Evolutionary conservation across 2,888 invertebrate genomes (phyloP), one percentile per base, ranked within the genome.

Genomic region (Chrysolina haemoptera): DNA sequence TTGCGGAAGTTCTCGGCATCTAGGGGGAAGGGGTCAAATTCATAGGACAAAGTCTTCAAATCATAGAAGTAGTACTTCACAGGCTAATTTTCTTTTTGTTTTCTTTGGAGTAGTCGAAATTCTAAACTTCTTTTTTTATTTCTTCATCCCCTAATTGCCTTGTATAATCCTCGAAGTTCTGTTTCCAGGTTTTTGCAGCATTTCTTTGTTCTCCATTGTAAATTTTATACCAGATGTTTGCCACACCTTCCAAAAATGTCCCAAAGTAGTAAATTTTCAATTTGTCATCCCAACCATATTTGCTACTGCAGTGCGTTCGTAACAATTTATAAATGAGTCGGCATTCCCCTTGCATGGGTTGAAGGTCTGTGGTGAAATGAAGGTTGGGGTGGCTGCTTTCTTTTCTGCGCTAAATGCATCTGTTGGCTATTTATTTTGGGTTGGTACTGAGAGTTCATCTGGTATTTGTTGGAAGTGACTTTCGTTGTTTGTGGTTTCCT

Each of bases 361-460:
- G 62, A 71, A 71, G 1, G 50, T 71, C n/a, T 66, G 71, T 18
- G 71, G 71, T 20, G 67, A 67, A 18, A 71, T 66, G 40, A 71
- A 71, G 27, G 55, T 66, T 20, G 71, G 68, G 18, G 35, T 59
- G 1, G 68, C 71, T 48, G 48, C 59, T n/a, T n/a, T 16, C 14
- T 35, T 59, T 59, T 4, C 20, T 22, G 50, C 18, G 6, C 6
- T 50, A 8, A 62, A 62, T 0, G 59, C 22, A 10, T 59, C 68
- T 55, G 40, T 22, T n/a, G 8, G 16, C 16, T 50, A 1, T 16
- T 18, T 16, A 50, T 16, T 50, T 11, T 50, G 16, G 16, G n/a
- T 50, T 50, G 0, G n/a, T 50, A 16, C 50, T n/a, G 16, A 9
- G 50, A 10, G 14, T 20, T 22, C 1, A 1, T 8, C 20, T 84